Evolutionary conservation across 1,140 invertebrate species (phyloP), one percentile per base, ranked within the genome.

Genomic region (Tetranychus urticae): DNA sequence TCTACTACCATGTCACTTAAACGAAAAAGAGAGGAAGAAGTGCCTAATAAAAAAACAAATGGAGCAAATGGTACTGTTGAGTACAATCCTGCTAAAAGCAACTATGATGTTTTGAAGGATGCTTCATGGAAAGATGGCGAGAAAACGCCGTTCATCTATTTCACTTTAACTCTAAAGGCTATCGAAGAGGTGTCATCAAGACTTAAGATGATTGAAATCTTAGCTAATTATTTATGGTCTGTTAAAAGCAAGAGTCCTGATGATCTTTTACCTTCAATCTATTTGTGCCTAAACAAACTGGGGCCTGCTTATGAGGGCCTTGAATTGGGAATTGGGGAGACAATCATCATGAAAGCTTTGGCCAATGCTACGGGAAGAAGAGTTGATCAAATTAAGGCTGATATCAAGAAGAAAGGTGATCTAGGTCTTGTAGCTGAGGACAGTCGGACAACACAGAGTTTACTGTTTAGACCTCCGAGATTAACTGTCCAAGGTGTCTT

Each of bases 221-320:
- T 98, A 31, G 80, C 83, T 56, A 97, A 97, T 72, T 97, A 87
- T 71, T 86, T 97, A 46, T 80, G 90, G 34, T 97, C 92, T 0
- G 87, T 94, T 2, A 85, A 94, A 55, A 76, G 83, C 8, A 72
- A 96, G 5, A 86, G 80, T 39, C 88, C 91, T 0, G 78, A 85
- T 55, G 93, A 99, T 73, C 74, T 99, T 13, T 64, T 94, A 50
- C 79, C 83, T 0, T 89, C 86, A 70, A 79, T 99, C 14, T 97
- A 98, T 72, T 73, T 99, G 42, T 96, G 89, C 71, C 76, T 98
- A 1, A 98, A 98, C 76, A 84, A 91, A 72, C 71, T 97, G 50
- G 91, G 86, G 3, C 93, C 94, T 0, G 86, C 89, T 2, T 97
- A 96, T 73, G 84, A 92, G 75, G 84, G 83, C 71, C 67, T 89